Conservation (phyloP, 2,113 vertebrate species). For the Zosterops hypoxanthus region DNA sequence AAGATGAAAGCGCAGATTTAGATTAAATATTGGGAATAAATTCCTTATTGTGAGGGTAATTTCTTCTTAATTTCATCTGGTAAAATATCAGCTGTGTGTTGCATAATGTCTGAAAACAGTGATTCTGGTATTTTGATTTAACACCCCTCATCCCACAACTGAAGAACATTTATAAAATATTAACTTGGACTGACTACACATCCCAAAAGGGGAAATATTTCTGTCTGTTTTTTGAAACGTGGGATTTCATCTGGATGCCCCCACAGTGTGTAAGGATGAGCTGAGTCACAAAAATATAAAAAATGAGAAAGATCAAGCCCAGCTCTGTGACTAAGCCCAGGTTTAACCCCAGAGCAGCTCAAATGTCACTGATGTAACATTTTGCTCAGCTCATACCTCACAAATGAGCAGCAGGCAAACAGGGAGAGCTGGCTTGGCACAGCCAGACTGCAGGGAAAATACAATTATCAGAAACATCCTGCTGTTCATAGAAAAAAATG, state of each 20-base stretch:
- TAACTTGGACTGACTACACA: neutral
- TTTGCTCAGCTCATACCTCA: too few species aligned
- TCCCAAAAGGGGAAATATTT: neutral
- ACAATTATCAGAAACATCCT: neutral
- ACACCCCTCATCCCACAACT: neutral
- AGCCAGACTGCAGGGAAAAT: neutral
- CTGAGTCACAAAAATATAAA: neutral
- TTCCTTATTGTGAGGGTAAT: neutral
- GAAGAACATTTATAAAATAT: neutral
- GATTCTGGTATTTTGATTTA: accelerated
- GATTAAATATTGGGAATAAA: neutral
- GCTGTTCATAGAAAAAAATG: neutral
- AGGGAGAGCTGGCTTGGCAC: neutral
- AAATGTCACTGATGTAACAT: neutral
- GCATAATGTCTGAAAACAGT: neutral
- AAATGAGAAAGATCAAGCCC: neutral
- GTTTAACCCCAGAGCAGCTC: neutral
- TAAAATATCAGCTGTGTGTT: neutral
- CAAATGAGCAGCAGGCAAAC: neutral
- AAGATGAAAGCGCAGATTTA: neutral
- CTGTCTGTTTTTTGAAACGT: neutral
- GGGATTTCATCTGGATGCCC: neutral
- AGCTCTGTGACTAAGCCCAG: accelerated
- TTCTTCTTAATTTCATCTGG: neutral
- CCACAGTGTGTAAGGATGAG: neutral